Base-by-base conservation (phyloP, 1,140 invertebrate species). In the Papilio dardanus region DNA sequence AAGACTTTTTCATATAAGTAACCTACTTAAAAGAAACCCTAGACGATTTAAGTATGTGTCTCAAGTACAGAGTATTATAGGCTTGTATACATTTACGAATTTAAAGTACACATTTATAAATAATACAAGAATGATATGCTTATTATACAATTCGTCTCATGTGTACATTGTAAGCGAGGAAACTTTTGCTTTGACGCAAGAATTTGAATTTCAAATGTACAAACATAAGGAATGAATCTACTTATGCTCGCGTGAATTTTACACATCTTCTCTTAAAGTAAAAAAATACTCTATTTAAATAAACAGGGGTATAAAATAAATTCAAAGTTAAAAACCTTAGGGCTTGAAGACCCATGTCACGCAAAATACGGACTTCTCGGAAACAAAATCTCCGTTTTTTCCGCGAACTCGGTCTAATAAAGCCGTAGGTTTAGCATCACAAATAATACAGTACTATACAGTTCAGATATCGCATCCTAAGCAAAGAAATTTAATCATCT, bases 151-250 rank as follows among this genome's bases (percentile, higher is more conserved):
- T 58, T 58, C 54, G 54, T 28, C 24, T 58, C 54, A 24, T 58
- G 54, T 58, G 54, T 58, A 58, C 54, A 58, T 28, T 58, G 54
- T 58, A 24, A 28, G 54, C 54, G 54, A 58, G 28, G 54, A 58
- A 58, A 58, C 54, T 58, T 58, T 58, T 28, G 54, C 54, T 58
- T 58, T 58, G 54, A 58, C 28, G 54, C 54, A 58, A 1, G 54
- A 58, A 58, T 58, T 58, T 58, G 54, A 58, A 58, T 58, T 58
- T 58, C 54, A 58, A 58, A 58, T 58, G 24, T 58, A 54, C 50
- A 58, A 21, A 58, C 54, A 58, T 58, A 58, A 58, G 54, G 50
- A 54, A 54, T 54, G 54, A 58, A 24, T 58, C 21, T 28, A 28
- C 54, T 58, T 58, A 58, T 28, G 54, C 54, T 58, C 21, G 54